A percentile compares a stretch with the other conserved stretches of the same genome.
Conservation (phyloP, 2,113 vertebrate genomes). For the Saccopteryx leptura region DNA sequence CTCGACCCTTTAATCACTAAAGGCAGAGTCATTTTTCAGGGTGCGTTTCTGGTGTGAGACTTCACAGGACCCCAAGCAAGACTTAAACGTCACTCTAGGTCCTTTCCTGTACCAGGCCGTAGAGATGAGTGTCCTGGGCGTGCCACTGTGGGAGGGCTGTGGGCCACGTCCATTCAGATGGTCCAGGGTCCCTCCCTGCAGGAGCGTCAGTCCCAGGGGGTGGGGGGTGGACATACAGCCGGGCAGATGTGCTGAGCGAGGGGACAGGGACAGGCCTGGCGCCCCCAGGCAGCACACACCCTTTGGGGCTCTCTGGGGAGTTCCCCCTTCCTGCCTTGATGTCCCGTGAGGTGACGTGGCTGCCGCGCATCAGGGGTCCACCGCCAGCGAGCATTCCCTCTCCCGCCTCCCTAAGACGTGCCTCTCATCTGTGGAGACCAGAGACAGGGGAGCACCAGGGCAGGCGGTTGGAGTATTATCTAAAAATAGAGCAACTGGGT, state of each 20-base stretch:
- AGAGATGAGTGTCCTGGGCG: neutral
- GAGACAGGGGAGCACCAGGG: neutral
- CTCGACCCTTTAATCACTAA: neutral
- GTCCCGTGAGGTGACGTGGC: neutral
- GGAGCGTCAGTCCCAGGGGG: neutral
- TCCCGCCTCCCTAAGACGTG: neutral
- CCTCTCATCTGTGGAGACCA: constrained; percentile 23
- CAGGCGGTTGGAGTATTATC: neutral
- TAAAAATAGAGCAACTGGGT: constrained; percentile 57
- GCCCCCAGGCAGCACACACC: neutral
- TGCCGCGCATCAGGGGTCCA: rapidly evolving
- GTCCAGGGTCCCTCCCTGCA: neutral
- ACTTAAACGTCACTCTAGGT: rapidly evolving
- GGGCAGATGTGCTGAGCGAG: rapidly evolving
- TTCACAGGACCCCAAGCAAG: too few relatives aligned
- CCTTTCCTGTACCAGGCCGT: too few relatives aligned
- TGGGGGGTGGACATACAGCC: too few relatives aligned
- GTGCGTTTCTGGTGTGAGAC: too few relatives aligned
- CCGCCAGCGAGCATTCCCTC: too few relatives aligned
- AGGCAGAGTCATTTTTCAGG: neutral
- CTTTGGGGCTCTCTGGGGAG: neutral
- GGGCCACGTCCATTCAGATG: neutral
- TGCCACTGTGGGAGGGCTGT: rapidly evolving
- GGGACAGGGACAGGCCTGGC: rapidly evolving
- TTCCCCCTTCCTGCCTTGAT: neutral